phyloP scores from a whole-genome alignment of 1,140 invertebrate species.

The Drosophila truncata region DNA sequence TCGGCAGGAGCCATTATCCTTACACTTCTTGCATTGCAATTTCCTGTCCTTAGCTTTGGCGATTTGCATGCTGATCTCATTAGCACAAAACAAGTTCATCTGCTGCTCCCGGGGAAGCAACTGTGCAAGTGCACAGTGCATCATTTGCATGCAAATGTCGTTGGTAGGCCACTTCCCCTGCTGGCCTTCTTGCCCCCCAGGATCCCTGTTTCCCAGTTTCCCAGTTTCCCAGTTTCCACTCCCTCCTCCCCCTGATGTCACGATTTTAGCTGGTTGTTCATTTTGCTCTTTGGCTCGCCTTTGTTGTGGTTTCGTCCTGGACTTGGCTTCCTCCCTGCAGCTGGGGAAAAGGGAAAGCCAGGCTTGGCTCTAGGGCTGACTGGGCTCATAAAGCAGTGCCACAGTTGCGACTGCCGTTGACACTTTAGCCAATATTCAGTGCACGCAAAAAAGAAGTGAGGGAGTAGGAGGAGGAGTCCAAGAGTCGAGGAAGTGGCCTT shows the following conservation, averaged over 20 bases:
- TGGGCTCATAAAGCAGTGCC: constrained; percentile 68
- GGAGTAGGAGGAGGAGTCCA: not conserved
- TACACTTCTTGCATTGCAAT: constrained; percentile 77
- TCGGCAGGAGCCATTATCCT: constrained; percentile 58
- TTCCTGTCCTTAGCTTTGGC: constrained; percentile 63
- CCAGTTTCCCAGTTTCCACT: not conserved
- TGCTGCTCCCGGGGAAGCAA: constrained; percentile 46
- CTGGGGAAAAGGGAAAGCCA: constrained; percentile 26
- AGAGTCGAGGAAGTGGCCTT: constrained; percentile 39
- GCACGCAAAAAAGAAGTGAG: constrained; percentile 37
- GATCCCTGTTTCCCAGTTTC: not conserved
- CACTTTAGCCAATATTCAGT: constrained; percentile 78
- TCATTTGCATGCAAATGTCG: constrained; percentile 84
- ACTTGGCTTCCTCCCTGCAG: constrained; percentile 61
- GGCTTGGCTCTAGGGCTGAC: constrained; percentile 19
- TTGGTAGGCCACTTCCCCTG: constrained; percentile 64
- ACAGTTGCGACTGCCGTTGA: constrained; percentile 77
- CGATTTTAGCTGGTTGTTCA: constrained; percentile 47
- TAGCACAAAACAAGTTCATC: constrained; percentile 79
- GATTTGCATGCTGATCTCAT: constrained; percentile 82
- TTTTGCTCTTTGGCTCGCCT: constrained; percentile 73
- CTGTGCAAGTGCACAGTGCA: constrained; percentile 58
- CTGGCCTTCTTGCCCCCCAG: not conserved
- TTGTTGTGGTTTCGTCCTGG: constrained; percentile 75
- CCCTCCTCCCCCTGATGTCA: not conserved